These are phyloP conservation scores for Latrodectus geometricus DNA, from an alignment of 1,140 invertebrate genomes.

Conservation along the genomic window DNA sequence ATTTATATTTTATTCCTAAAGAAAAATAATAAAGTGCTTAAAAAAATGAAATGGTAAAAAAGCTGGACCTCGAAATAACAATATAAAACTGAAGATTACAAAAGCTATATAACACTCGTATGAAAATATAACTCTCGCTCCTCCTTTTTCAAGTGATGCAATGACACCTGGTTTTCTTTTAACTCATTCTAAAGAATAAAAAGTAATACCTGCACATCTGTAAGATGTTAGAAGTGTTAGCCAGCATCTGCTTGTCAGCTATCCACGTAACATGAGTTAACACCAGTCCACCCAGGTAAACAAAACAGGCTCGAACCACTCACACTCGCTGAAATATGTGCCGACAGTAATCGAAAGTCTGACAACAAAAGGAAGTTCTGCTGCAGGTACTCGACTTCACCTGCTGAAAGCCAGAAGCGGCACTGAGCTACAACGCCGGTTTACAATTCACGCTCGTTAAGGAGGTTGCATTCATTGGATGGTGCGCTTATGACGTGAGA, in stretches of 20 bases:
- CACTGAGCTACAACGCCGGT: not conserved
- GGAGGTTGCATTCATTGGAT: not conserved
- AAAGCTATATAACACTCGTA: too few species aligned
- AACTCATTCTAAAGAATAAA: not conserved
- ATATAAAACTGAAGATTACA: too few species aligned
- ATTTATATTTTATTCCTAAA: too few species aligned
- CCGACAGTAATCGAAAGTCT: not conserved
- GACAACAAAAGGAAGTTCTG: not conserved
- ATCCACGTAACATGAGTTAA: constrained; percentile 39
- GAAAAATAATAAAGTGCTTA: too few species aligned
- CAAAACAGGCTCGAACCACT: not conserved
- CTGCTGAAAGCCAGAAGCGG: not conserved
- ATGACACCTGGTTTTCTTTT: not conserved
- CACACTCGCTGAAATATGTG: not conserved
- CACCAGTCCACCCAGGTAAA: not conserved
- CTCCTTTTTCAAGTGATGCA: not conserved
- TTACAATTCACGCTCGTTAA: not conserved
- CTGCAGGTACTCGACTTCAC: not conserved
- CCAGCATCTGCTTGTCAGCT: constrained; percentile 34
- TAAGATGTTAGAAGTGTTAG: constrained; percentile 44
- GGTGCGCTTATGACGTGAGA: not conserved
- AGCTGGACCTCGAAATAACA: too few species aligned
- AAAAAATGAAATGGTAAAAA: too few species aligned
- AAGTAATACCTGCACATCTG: constrained; percentile 44
- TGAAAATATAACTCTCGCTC: too few species aligned